Percentiles rank a stretch among this genome's conserved stretches.
Conservation (phyloP, 2,113 vertebrate species). For the Mixornis gularis region DNA sequence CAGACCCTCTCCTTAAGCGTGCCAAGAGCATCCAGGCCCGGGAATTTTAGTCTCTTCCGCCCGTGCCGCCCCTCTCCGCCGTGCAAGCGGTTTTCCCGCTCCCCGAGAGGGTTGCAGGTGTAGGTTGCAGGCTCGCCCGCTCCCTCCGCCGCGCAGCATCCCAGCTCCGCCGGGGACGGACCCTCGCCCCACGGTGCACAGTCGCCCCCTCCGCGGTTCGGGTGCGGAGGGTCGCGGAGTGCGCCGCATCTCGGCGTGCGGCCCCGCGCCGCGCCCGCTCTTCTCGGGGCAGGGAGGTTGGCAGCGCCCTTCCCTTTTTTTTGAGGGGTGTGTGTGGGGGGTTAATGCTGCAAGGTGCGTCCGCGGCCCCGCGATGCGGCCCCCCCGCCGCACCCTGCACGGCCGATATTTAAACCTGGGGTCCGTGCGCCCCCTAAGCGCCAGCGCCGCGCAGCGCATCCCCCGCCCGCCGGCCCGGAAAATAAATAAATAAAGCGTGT, state of each 20-base stretch:
- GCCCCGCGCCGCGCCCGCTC: background rate
- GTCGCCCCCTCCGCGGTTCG: background rate
- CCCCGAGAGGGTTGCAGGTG: background rate
- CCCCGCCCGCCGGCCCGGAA: background rate
- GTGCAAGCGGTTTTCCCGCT: background rate
- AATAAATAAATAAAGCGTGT: slow-evolving; percentile 31
- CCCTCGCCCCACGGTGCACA: background rate
- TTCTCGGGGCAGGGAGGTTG: background rate
- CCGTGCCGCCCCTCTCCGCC: background rate
- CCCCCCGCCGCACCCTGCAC: background rate
- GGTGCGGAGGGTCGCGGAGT: background rate
- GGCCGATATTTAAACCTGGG: background rate
- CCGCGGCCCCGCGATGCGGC: background rate
- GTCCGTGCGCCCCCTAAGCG: slow-evolving; percentile 43
- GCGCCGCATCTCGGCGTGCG: background rate
- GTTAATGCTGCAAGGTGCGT: background rate
- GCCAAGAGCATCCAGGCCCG: background rate
- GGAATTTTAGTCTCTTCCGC: background rate
- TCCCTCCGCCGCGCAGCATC: background rate
- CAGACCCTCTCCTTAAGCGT: background rate
- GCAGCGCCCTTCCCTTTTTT: background rate
- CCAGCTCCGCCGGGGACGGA: background rate
- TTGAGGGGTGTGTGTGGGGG: background rate
- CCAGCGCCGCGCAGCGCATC: background rate
- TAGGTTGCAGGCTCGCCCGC: background rate